Evolutionary conservation across 2,113 vertebrate genomes (phyloP).

Genomic region (Ammodytes dubius): DNA sequence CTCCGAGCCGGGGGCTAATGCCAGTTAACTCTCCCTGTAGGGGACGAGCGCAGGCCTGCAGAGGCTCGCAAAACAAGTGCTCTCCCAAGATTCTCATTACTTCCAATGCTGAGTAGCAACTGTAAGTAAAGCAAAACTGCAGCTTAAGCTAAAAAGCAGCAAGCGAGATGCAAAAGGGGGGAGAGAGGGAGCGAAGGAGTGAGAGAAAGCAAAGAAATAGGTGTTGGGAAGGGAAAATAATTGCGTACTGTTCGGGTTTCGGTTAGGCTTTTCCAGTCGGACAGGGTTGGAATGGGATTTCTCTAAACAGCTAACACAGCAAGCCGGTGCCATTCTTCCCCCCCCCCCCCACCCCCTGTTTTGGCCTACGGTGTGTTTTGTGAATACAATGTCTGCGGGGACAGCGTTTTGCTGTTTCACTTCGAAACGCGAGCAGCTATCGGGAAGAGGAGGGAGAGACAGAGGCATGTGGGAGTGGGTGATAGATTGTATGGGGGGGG

Average conservation of each 20-base stretch:
- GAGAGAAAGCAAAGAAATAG: constrained; percentile 73
- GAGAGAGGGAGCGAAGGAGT: constrained; percentile 59
- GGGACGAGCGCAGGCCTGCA: constrained; percentile 72
- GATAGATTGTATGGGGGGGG: constrained; percentile 21
- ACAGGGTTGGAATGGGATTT: constrained; percentile 70
- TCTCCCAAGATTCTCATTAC: constrained; percentile 87
- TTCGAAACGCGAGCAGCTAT: constrained; percentile 66
- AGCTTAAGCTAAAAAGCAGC: constrained; percentile 83
- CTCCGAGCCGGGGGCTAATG: constrained; percentile 83
- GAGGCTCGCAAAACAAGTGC: constrained; percentile 79
- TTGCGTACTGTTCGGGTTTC: constrained; percentile 63
- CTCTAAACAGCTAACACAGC: constrained; percentile 79
- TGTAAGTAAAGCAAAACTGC: constrained; percentile 86
- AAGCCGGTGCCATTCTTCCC: constrained; percentile 41
- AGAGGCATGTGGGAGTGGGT: constrained; percentile 44
- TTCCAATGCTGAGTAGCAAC: constrained; percentile 80
- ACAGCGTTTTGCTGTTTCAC: constrained; percentile 71
- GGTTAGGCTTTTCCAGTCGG: constrained; percentile 70
- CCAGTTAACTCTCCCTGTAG: constrained; percentile 83
- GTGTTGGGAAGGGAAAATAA: constrained; percentile 75
- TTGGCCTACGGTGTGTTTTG: constrained; percentile 64
- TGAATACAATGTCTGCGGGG: constrained; percentile 70
- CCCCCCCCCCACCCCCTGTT: constrained; percentile 19
- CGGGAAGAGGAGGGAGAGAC: constrained; percentile 48
- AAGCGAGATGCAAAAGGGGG: constrained; percentile 36